A percentile compares a stretch with the other conserved stretches of the same genome.
phyloP scores from a whole-genome alignment of 2,888 invertebrate genomes.

The Amphipoea lucens region DNA sequence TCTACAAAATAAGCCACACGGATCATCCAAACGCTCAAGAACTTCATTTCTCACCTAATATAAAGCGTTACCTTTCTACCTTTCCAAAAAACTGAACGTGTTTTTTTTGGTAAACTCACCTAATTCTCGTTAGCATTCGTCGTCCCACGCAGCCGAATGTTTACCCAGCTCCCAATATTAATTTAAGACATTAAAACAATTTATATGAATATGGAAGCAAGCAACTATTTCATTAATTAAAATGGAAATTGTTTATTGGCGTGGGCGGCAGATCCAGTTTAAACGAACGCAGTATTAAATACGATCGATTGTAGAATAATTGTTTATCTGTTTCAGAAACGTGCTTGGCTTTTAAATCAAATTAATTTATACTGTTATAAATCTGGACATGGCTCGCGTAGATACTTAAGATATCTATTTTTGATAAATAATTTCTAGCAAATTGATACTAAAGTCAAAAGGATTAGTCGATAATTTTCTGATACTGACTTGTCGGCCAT shows the following conservation, averaged over 20 bases:
- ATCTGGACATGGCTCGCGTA: constrained; percentile 40
- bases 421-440: constrained; percentile 54
- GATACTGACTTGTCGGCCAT: constrained; percentile 9
- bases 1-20: neutral
- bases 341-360: constrained; percentile 69
- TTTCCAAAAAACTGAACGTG: constrained; percentile 42
- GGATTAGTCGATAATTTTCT: constrained; percentile 48
- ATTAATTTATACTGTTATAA: constrained; percentile 61
- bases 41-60: constrained; percentile 28
- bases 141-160: constrained; percentile 61
- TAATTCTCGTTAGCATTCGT: constrained; percentile 52
- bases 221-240: constrained; percentile 79
- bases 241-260: constrained; percentile 79
- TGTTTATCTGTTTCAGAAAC: constrained; percentile 71
- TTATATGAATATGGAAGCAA: constrained; percentile 71
- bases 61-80: constrained; percentile 20
- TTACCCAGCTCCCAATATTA: constrained; percentile 67
- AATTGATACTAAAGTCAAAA: constrained; percentile 49
- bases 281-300: constrained; percentile 73
- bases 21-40: neutral
- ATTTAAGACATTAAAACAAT: constrained; percentile 69
- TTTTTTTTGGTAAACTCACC: constrained; percentile 39
- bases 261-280: constrained; percentile 80
- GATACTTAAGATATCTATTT: constrained; percentile 50
- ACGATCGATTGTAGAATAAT: constrained; percentile 74